Evolutionary conservation across 2,113 vertebrate genomes (phyloP).

Genomic region (Meles meles): DNA sequence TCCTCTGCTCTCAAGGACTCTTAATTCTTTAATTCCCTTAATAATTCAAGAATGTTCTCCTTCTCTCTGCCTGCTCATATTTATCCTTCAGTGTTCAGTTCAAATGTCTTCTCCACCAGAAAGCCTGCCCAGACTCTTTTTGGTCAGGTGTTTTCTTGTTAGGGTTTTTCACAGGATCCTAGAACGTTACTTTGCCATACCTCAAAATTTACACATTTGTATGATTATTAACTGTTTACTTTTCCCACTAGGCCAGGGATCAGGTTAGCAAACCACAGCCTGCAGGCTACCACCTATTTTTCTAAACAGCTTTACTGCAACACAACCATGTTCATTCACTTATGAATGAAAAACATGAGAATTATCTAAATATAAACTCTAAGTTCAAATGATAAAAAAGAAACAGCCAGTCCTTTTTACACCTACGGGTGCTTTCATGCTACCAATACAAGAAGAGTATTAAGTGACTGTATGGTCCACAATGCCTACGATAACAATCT

Average conservation of each 20-base stretch:
- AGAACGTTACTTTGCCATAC: neutral
- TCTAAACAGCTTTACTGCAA: neutral
- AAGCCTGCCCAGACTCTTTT: neutral
- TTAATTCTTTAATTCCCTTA: neutral
- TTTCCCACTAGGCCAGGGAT: neutral
- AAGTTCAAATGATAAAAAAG: neutral
- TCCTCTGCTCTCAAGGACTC: neutral
- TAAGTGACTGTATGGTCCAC: neutral
- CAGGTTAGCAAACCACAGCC: neutral
- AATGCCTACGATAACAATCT: neutral
- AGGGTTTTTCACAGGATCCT: neutral
- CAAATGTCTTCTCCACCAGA: neutral
- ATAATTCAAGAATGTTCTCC: neutral
- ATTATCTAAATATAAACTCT: neutral
- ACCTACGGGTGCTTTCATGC: neutral
- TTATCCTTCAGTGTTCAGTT: neutral
- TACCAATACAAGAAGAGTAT: neutral
- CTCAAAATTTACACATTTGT: neutral
- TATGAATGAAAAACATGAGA: neutral
- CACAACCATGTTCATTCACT: neutral
- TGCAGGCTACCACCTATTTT: neutral
- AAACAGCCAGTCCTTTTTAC: neutral
- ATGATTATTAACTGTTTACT: neutral
- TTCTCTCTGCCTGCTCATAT: neutral
- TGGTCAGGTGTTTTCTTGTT: neutral